Base-by-base conservation (phyloP, 2,888 invertebrate genomes). In the Chelonus formosanus region DNA sequence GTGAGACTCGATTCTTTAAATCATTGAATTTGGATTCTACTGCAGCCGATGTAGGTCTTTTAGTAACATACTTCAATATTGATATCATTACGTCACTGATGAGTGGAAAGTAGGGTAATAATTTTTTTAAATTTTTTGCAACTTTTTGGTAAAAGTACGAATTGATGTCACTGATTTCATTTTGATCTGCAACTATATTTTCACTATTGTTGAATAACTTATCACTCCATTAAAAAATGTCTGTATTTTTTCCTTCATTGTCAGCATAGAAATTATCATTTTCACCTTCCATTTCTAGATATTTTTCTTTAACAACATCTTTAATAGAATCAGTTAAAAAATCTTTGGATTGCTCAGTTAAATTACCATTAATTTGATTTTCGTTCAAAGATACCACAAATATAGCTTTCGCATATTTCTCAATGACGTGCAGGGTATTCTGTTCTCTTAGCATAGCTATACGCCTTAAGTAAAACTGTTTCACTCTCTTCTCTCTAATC, bases 21-120 rank as follows among this genome's bases (percentile, higher is more conserved):
- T 68, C 68, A 32, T 68, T 61, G 10, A 61, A 66, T 36, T 64
- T 66, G 1, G 66, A 63, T 59, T 70, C 66, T 35, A 70, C 62
- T n/a, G 66, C 65, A 6, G 66, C 58, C 44, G 70, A 70, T 40
- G 61, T 66, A 7, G 66, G 44, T 20, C 50, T 58, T 20, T 35
- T 40, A 3, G 43, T 50, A 10, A 63, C 68, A 50, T 66, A 66
- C 4, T 57, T 58, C 8, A 58, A 61, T 6, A 54, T 6, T n/a
- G 34, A 10, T 6, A 31, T 32, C 68, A 69, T 69, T 7, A 67
- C 61, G 35, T 61, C 58, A 3, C 59, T 50, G 54, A 55, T 65
- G 20, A 69, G 52, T 5, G 62, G 48, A 40, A 65, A 61, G 53
- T 70, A 70, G 4, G 61, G 61, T 8, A 8, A 68, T 35, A 31